Evolutionary conservation across 2,113 vertebrate species (phyloP), one percentile per base, ranked within the genome.

Genomic region (Mus pahari): DNA sequence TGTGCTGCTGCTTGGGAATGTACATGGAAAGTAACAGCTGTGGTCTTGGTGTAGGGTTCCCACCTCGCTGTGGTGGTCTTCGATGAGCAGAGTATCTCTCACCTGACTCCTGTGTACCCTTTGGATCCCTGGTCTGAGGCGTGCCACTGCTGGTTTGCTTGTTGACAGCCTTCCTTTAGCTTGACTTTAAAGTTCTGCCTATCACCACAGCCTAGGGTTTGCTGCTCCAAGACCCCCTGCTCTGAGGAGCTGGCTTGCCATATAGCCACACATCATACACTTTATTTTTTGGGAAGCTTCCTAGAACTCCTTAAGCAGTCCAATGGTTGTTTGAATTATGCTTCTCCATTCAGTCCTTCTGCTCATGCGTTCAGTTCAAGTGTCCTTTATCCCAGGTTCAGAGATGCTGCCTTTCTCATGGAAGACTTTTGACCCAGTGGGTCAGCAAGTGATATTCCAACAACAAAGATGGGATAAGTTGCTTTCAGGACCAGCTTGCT

Each of bases 311-410:
- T 82, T 87, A 84, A 71, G 92, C 94, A 96, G 96, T 96, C 96
- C 95, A 89, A 1, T 70, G 86, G 48, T 91, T 36, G 45, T 89
- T 94, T 95, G 68, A 81, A 5, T 94, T 78, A 48, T 3, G 58
- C 78, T 89, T 97, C 88, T 95, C 92, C 1, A 36, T 22, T 94
- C 36, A 9, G 0, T 87, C 92, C 91, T 87, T 81, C 36, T 7
- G 86, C 97, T 95, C 96, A 92, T 95, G 95, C 26, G 0, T 78
- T 97, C n/a, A 86, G 92, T 97, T 94, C 89, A 74, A 2, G 95
- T 97, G 98, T 96, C 98, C 94, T 98, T 98, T 93, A 74, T 96
- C 97, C 98, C 97, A 93, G 97, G 96, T 91, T 95, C 96, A 96
- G 93, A 94, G 96, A 74, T 77, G 81, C 2, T 12, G 95, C 96